Percentiles rank a stretch among this genome's conserved stretches.
Conservation (phyloP, 2,113 vertebrate species). For the Silurus meridionalis region DNA sequence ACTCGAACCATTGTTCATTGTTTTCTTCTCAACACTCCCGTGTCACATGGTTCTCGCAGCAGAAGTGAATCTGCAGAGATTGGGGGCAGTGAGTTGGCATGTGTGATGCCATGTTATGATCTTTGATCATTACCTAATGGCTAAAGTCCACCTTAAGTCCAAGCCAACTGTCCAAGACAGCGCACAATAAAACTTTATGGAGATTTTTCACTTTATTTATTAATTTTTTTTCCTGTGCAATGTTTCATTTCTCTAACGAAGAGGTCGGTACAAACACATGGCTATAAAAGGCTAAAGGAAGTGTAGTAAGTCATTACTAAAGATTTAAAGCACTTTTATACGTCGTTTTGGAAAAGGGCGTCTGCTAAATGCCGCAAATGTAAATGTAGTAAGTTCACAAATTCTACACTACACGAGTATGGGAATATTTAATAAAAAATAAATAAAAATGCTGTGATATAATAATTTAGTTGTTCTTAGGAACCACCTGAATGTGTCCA, state of each 20-base stretch:
- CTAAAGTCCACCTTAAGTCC: conserved; percentile 12
- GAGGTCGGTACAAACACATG: background rate
- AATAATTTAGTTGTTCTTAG: background rate
- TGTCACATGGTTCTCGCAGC: background rate
- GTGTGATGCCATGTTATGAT: background rate
- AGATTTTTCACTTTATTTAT: background rate
- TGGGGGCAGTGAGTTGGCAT: background rate
- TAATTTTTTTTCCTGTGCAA: background rate
- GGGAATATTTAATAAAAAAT: background rate
- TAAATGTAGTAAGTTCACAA: background rate
- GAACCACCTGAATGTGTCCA: no score
- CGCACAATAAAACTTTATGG: conserved; percentile 14
- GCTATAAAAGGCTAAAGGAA: background rate
- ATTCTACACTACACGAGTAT: background rate
- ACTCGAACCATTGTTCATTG: background rate
- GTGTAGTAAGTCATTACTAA: background rate
- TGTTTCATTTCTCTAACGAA: conserved; percentile 6
- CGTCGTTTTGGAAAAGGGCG: no score
- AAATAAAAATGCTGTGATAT: background rate
- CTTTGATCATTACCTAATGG: background rate
- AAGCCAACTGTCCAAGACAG: background rate
- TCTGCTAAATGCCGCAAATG: no score
- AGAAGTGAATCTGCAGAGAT: background rate
- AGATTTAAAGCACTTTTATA: no score
- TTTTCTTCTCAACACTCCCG: background rate